Evolutionary conservation across 1,140 invertebrate genomes (phyloP).

Genomic region (Papilio helenus): DNA sequence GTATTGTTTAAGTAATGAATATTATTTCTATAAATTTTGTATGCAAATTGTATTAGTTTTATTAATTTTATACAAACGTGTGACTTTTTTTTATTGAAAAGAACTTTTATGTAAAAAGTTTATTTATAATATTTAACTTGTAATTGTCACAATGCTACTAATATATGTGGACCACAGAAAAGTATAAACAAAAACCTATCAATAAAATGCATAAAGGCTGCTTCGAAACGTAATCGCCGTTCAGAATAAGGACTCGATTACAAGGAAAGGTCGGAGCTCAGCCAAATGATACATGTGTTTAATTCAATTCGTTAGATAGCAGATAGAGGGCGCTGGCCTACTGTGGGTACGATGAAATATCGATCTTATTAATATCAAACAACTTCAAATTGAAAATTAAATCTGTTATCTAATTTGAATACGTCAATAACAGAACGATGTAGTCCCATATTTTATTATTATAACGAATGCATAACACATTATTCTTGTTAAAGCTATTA

Average conservation of each 20-base stretch:
- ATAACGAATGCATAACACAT: not conserved
- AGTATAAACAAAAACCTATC: not conserved
- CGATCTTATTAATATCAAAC: slow-evolving; percentile 40
- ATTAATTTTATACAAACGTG: too few species aligned
- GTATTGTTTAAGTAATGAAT: not conserved
- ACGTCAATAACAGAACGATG: slow-evolving; percentile 32
- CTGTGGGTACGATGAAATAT: slow-evolving; percentile 45
- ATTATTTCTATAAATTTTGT: too few species aligned
- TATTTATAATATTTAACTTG: too few species aligned
- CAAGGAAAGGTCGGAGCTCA: slow-evolving; percentile 43
- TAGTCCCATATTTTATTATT: not conserved
- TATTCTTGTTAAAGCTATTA: not conserved
- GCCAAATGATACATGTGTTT: slow-evolving; percentile 55
- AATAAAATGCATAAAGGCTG: not conserved
- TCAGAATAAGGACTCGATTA: slow-evolving; percentile 37
- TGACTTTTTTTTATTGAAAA: too few species aligned
- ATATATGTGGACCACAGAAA: too few species aligned
- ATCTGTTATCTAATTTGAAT: slow-evolving; percentile 38
- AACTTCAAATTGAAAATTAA: slow-evolving; percentile 43
- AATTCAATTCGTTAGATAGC: slow-evolving; percentile 54
- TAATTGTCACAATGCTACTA: too few species aligned
- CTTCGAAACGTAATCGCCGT: not conserved
- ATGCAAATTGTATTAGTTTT: too few species aligned
- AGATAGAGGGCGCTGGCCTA: slow-evolving; percentile 44
- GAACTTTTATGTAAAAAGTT: too few species aligned